Base-by-base conservation (phyloP, 92 coral and sea anemone genomes). In the Porites cylindrica region DNA sequence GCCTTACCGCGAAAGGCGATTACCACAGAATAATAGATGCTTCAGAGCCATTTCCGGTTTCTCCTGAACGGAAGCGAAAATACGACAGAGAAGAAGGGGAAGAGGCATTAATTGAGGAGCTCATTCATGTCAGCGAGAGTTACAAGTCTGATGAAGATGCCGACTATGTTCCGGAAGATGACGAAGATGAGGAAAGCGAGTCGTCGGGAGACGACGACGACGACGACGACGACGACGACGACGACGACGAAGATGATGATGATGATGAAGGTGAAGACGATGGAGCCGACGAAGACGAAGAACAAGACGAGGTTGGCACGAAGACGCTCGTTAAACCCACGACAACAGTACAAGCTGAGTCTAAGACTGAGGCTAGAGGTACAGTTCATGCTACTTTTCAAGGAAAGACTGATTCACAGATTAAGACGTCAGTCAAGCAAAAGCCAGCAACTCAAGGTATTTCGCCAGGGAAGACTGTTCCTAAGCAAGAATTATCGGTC, bases 61-160 rank as follows among this genome's bases (percentile, higher is more conserved):
- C 95, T 19, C 98, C 98, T 19, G 95, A 87, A 1, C 82, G 89
- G 76, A 96, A 96, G 77, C 91, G 99, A 56, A 96, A 95, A 79
- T 93, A 91, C 73, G 93, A 94, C 59, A 82, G 89, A 52, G 85
- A 84, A 1, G 88, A 72, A 14, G 87, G 88, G 26, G 91, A 91
- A n/a, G 79, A 52, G 8, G n/a, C 86, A 29, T 81, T 67, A 61
- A 82, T 88, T n/a, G 82, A 79, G 24, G 96, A 90, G 58, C 81
- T 96, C 32, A 82, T 91, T 64, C 86, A 82, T 54, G 93, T 93
- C 32, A 78, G 70, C 60, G 80, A 91, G 7, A 66, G 86, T n/a
- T 96, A 94, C 85, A 75, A 73, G 51, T 95, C 98, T 75, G 99
- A 91, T 23, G 99, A 94, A 13, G 99, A 96, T 83, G 93, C 99